These are phyloP conservation scores for Potamarius usumacintae DNA, from an alignment of 2,113 vertebrate species.

Conservation along the genomic window DNA sequence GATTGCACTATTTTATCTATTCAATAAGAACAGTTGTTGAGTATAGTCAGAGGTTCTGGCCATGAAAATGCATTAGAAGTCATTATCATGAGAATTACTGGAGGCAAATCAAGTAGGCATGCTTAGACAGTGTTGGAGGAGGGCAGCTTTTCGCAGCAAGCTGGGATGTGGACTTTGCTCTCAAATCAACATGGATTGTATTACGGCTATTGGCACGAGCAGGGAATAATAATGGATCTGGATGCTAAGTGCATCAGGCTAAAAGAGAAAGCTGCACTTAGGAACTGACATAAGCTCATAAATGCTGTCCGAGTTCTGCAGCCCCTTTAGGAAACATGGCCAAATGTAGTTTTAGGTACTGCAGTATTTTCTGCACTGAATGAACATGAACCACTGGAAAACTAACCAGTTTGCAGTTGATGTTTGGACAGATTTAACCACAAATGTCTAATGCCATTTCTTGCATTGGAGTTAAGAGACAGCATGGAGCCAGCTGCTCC, in stretches of 20 bases:
- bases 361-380: background rate
- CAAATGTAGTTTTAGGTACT: background rate
- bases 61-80: slow-evolving; percentile 56
- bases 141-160: slow-evolving; percentile 37
- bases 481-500: slow-evolving; percentile 54
- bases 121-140: slow-evolving; percentile 49
- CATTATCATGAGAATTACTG: slow-evolving; percentile 65
- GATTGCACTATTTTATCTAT: slow-evolving; percentile 45
- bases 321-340: slow-evolving; percentile 3
- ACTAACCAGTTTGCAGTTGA: slow-evolving; percentile 34
- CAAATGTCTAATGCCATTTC: slow-evolving; percentile 44
- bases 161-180: slow-evolving; percentile 46
- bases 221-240: slow-evolving; percentile 37
- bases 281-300: slow-evolving; percentile 18
- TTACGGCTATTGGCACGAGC: slow-evolving; percentile 38
- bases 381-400: background rate
- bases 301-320: slow-evolving; percentile 28
- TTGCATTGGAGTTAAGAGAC: slow-evolving; percentile 45
- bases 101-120: slow-evolving; percentile 57
- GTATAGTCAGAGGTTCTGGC: slow-evolving; percentile 62
- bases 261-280: slow-evolving; percentile 38
- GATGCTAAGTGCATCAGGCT: slow-evolving; percentile 46
- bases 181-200: slow-evolving; percentile 48
- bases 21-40: slow-evolving; percentile 58
- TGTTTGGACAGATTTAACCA: slow-evolving; percentile 49